Evolutionary conservation across 2,888 invertebrate genomes (phyloP).

Genomic region (Balanococcus diminutus): DNA sequence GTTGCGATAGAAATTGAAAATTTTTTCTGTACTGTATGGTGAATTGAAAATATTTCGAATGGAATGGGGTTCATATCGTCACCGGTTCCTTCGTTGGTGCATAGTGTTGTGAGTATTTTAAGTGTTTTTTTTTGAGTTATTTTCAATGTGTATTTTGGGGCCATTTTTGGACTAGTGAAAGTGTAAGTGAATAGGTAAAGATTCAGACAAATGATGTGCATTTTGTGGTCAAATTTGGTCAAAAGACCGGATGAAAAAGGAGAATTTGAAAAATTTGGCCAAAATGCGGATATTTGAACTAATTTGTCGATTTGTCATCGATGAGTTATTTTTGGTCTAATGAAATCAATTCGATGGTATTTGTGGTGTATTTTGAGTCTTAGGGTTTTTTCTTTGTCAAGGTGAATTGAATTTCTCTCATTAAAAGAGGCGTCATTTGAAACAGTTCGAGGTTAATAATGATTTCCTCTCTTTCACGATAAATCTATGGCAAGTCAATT

Average conservation of each 20-base stretch:
- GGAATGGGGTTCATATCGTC: slow-evolving; percentile 48
- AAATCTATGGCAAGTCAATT: neutral
- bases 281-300: neutral
- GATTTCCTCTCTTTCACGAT: neutral
- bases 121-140: neutral
- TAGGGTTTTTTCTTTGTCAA: neutral
- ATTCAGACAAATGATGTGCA: neutral
- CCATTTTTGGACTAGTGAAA: neutral
- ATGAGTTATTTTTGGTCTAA: neutral
- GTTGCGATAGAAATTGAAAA: neutral
- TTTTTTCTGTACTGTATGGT: neutral
- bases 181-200: neutral
- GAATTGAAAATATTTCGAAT: slow-evolving; percentile 29
- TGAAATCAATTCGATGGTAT: neutral
- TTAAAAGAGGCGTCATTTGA: neutral
- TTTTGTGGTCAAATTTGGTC: neutral
- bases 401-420: neutral
- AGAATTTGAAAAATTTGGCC: neutral
- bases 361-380: neutral
- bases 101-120: slow-evolving; percentile 6
- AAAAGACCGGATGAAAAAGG: too few species aligned
- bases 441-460: neutral
- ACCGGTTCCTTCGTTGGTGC: neutral
- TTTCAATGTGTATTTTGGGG: neutral
- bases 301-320: too few species aligned